phyloP scores from a whole-genome alignment of 1,140 invertebrate species.

The Ooceraea biroi region DNA sequence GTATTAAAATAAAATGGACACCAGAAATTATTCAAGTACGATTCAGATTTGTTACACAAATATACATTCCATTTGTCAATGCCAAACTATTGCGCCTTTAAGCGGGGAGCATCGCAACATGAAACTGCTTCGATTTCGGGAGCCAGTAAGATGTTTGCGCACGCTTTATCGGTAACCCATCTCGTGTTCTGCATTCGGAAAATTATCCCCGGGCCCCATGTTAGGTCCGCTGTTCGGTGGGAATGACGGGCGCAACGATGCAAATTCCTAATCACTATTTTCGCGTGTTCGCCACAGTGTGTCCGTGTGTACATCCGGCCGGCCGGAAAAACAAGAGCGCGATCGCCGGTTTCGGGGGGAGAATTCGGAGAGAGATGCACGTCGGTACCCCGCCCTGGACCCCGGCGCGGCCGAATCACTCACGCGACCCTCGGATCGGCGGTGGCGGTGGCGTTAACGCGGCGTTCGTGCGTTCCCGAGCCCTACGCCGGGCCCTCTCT shows the following conservation, averaged over 20 bases:
- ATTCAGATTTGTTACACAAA: no score
- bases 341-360: slow-evolving; percentile 49
- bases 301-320: slow-evolving; percentile 14
- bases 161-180: slow-evolving; percentile 22
- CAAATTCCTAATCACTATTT: slow-evolving; percentile 70
- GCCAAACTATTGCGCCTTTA: no score
- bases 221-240: slow-evolving; percentile 58
- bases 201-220: slow-evolving; percentile 35
- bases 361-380: slow-evolving; percentile 27
- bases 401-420: slow-evolving; percentile 49
- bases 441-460: slow-evolving; percentile 32
- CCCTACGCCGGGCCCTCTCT: slow-evolving; percentile 32
- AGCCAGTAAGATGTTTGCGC: slow-evolving; percentile 27
- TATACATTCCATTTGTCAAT: no score
- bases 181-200: slow-evolving; percentile 48
- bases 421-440: slow-evolving; percentile 56
- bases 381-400: slow-evolving; percentile 40
- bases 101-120: not conserved
- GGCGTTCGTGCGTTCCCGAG: slow-evolving; percentile 31
- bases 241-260: slow-evolving; percentile 71
- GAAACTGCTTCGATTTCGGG: slow-evolving; percentile 7
- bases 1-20: no score
- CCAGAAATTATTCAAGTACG: no score
- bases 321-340: slow-evolving; percentile 57
- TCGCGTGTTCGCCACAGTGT: slow-evolving; percentile 59